Percentiles rank a stretch among this genome's conserved stretches.
Evolutionary conservation across 1,140 invertebrate species (phyloP).

Genomic region (Rhopalosiphum maidis): DNA sequence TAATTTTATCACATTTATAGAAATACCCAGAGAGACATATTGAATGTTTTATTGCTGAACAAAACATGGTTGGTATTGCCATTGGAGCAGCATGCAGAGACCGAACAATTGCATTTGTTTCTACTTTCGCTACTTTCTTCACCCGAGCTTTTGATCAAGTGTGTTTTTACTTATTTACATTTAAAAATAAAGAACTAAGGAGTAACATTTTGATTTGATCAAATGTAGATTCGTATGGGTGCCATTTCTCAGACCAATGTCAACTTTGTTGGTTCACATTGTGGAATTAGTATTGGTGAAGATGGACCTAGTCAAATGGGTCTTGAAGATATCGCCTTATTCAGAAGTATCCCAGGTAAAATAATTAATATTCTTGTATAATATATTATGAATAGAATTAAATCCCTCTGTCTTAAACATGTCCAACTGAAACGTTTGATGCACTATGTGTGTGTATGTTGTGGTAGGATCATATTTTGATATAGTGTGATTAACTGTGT

Average conservation of each 20-base stretch:
- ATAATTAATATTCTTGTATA: background rate
- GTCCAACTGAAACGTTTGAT: background rate
- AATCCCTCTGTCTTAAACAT: background rate
- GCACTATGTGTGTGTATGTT: background rate
- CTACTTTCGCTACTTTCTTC: constrained; percentile 98
- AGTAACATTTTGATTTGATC: constrained; percentile 43
- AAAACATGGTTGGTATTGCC: constrained; percentile 95
- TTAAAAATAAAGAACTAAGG: background rate
- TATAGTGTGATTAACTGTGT: background rate
- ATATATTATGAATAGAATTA: background rate
- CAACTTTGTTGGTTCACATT: constrained; percentile 95
- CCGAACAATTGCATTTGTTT: constrained; percentile 89
- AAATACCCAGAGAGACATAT: constrained; percentile 78
- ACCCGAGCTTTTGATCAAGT: constrained; percentile 95
- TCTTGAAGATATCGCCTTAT: constrained; percentile 96
- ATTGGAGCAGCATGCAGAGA: constrained; percentile 90
- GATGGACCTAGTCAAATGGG: constrained; percentile 99
- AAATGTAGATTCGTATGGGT: constrained; percentile 90
- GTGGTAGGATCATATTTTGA: background rate
- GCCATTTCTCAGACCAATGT: constrained; percentile 98
- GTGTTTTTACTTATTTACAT: constrained; percentile 55
- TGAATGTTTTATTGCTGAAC: constrained; percentile 99
- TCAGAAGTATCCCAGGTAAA: constrained; percentile 83
- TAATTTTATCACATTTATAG: constrained; percentile 59
- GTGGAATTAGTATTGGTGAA: constrained; percentile 94